Base-by-base conservation (phyloP, 2,888 invertebrate species). In the Sesia apiformis region DNA sequence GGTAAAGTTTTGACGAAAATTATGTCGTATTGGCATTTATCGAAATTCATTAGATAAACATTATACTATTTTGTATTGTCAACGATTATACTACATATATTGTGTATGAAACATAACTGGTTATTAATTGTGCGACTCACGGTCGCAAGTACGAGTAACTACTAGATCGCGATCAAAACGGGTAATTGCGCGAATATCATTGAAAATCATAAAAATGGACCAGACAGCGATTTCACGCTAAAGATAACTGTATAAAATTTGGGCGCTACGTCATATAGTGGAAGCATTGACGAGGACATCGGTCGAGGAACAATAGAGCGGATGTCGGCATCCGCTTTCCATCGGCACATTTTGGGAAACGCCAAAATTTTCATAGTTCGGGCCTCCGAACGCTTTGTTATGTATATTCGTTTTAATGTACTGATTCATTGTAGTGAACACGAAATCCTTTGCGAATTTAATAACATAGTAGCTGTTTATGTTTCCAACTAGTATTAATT, bases 321-420 rank as follows among this genome's bases (percentile, higher is more conserved):
- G 88, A 89, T 65, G 74, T 60, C 23, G 49, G 65, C 78, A 72
- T 88, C 88, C 88, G 88, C 76, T 84, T 81, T 80, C 76, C 79
- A 81, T 78, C 77, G 78, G 69, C 77, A 81, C 79, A 77, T 84
- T 75, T 87, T 87, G 68, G 84, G 84, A 83, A 87, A 81, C 82
- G 79, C 83, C 83, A 81, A 88, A 85, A 84, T 81, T 82, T 87
- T 86, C 83, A 79, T 81, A 81, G 80, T 70, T 66, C 72, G 69
- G 72, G 72, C 77, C 78, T 79, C 81, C 65, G 46, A 57, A 58
- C 59, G 70, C 73, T 78, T 89, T 88, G 84, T 87, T 65, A 87
- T 88, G 85, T 71, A 80, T 78, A 89, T 88, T 76, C 62, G 64
- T 52, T 55, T 50, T 38, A 39, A 38, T 5, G 50, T 50, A 23